A percentile compares a stretch with the other conserved stretches of the same genome.
Conservation (phyloP, 2,113 vertebrate genomes). For the Picathartes gymnocephalus region DNA sequence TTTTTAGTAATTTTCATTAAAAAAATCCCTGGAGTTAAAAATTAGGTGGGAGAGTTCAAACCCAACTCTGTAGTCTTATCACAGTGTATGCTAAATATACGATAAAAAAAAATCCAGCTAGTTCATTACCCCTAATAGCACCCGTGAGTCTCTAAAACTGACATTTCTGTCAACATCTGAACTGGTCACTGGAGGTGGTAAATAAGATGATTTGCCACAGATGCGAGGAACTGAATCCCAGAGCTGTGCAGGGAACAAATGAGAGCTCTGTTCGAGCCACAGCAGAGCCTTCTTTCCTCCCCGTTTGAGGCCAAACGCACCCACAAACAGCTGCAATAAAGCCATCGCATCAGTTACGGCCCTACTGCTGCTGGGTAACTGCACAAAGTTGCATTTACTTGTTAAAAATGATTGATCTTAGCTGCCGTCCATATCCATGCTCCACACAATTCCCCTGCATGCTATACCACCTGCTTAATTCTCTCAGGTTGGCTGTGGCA, state of each 20-base stretch:
- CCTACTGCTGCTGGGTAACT: not conserved
- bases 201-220: slow-evolving; percentile 59
- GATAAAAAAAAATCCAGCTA: not conserved
- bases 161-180: slow-evolving; percentile 23
- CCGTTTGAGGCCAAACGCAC: not conserved
- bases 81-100: not conserved
- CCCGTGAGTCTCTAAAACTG: slow-evolving; percentile 17
- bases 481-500: not conserved
- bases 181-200: slow-evolving; percentile 41
- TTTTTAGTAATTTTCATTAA: not conserved
- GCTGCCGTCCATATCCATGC: not conserved
- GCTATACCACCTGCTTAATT: not conserved
- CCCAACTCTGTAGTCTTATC: not conserved
- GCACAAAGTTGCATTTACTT: slow-evolving; percentile 28
- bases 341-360: slow-evolving; percentile 26
- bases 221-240: not conserved
- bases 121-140: not conserved
- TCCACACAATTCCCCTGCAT: not conserved
- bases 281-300: slow-evolving; percentile 11
- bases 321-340: slow-evolving; percentile 53
- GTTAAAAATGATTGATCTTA: slow-evolving; percentile 26
- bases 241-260: slow-evolving; percentile 22
- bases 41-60: not conserved
- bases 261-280: not conserved
- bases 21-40: not conserved